Evolutionary conservation across 2,888 invertebrate species (phyloP), one percentile per base, ranked within the genome.

Genomic region (Euphydryas editha): DNA sequence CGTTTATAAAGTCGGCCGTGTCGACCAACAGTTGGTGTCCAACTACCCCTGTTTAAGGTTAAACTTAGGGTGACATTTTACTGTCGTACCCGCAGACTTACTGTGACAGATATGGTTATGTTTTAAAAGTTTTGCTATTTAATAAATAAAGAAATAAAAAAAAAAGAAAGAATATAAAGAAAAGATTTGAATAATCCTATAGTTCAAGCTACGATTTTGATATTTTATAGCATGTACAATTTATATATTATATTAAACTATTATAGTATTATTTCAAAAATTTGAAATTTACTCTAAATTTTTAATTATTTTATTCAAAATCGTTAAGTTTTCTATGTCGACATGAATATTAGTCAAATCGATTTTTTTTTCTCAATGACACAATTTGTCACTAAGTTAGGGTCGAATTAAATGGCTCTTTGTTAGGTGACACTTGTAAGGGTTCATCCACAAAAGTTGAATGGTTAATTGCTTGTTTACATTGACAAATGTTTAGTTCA

Each of bases 401-500:
- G 75, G 78, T 81, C 73, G 78, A 80, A 84, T 84, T 82, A 84
- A 87, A 85, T 78, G 82, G 76, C 78, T 80, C 74, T 79, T 86
- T 87, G 86, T 84, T 82, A 24, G 24, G 49, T 51, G 85, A 84
- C 88, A 88, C 83, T 87, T 82, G 84, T 79, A 81, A 79, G 88
- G 88, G 86, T 81, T 83, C 81, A 76, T 79, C 78, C 79, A 76
- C 74, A 78, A 30, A 42, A 49, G 72, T 73, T 72, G 68, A 75
- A 75, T 79, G 77, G 79, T 83, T 85, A 87, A 89, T 88, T 83
- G 85, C 83, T 84, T 88, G 88, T 88, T 88, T 88, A 82, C 81
- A 79, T 70, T 88, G 86, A 88, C 85, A 86, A 88, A 88, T 86
- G 86, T 77, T 76, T 61, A 62, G 67, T 51, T 65, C 67, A 60